Base-by-base conservation (phyloP, 2,888 invertebrate genomes). In the Litoditis marina region DNA sequence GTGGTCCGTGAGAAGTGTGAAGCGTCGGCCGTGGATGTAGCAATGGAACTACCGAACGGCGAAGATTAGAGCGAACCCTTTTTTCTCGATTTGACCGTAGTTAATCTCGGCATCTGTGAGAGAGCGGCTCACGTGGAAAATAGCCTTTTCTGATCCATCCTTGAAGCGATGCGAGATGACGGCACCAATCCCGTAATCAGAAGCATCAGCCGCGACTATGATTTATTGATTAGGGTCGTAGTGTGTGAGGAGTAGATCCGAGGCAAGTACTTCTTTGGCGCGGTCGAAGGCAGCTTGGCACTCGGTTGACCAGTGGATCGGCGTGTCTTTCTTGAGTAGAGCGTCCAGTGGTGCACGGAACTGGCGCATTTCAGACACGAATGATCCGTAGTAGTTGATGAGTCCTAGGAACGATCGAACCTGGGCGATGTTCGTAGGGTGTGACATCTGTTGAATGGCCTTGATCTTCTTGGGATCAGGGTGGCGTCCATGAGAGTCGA, bases 11-110 rank as follows among this genome's bases (percentile, higher is more conserved):
- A 51, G 57, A 2, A 76, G 68, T 1, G 82, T 83, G 68, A 86
- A 86, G n/a, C 78, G 71, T 16, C 81, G 70, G 2, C 84, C 85
- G 64, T 74, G 83, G 0, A 85, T 49, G 67, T 83, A 85, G 27
- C 82, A 73, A 55, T 84, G 82, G 72, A 85, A 85, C 69, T 82
- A 82, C 30, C 78, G 75, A 1, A 84, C 78, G 0, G 82, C 84
- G 65, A 79, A 85, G 16, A 85, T 77, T 4, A 85, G 66, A 16
- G 81, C 70, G 31, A 83, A 69, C 6, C 84, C 83, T 74, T 83
- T 80, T 62, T 72, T 83, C 74, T 72, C 76, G 25, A 77, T 73
- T 49, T 76, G 76, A 3, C 51, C 56, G 59, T 77, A 77, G 56
- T 66, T 71, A 34, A 36, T 47, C 49, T 77, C 69, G 2, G 74